Evolutionary conservation across 2,797 vertebrate genomes (phyloP).

Genomic region (Amphiprion clarkii): DNA sequence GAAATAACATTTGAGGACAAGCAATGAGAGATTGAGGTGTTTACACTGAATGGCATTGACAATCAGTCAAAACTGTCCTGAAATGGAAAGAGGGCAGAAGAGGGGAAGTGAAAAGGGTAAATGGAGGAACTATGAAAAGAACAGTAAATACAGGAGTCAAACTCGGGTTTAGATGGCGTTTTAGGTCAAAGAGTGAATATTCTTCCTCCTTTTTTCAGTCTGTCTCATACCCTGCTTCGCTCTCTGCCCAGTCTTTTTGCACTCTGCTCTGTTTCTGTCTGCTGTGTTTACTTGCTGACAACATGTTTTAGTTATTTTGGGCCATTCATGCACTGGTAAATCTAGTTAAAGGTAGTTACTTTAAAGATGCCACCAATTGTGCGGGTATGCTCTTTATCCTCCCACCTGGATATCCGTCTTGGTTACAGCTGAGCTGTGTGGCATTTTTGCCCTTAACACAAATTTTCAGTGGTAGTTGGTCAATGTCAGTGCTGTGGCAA

Average conservation of each 20-base stretch:
- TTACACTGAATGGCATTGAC: constrained; percentile 27
- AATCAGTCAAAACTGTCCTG: constrained; percentile 25
- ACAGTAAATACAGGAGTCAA: constrained; percentile 8
- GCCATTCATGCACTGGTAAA: constrained; percentile 13
- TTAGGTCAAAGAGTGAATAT: constrained; percentile 31
- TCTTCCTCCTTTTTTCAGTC: constrained; percentile 1
- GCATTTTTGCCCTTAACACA: constrained; percentile 33
- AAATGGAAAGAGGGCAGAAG: constrained; percentile 29
- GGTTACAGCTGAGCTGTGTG: constrained; percentile 19
- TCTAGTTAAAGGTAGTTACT: constrained; percentile 13
- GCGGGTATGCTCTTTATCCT: constrained; percentile 15
- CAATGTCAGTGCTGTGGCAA: constrained; percentile 6
- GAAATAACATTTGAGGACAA: constrained; percentile 38
- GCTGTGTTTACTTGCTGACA: constrained; percentile 26
- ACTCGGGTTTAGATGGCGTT: constrained; percentile 8
- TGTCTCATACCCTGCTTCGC: constrained; percentile 7
- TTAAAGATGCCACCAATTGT: constrained; percentile 43
- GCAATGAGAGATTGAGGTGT: constrained; percentile 18
- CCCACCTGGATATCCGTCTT: constrained; percentile 12
- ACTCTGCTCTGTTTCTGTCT: constrained; percentile 13
- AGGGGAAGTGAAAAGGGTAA: constrained; percentile 21
- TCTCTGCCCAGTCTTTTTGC: constrained; percentile 14
- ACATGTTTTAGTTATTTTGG: constrained; percentile 47
- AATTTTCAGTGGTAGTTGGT: constrained; percentile 9
- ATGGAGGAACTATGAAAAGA: constrained; percentile 19